These are phyloP conservation scores for Mycteria americana DNA, from an alignment of 2,797 vertebrate genomes.

Conservation along the genomic window DNA sequence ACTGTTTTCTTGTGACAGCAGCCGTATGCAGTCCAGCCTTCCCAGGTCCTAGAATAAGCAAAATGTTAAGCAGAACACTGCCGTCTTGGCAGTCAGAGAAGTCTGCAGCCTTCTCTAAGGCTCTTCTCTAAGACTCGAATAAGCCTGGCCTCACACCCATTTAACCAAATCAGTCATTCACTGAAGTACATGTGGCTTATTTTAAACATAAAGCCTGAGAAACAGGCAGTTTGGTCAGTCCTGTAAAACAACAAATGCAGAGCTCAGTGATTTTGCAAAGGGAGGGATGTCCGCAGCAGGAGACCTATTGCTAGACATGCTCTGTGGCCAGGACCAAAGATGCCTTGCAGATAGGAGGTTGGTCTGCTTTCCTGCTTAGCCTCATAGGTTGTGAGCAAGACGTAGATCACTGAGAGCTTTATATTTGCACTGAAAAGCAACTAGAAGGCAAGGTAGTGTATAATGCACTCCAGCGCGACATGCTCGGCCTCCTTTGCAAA, in stretches of 20 bases:
- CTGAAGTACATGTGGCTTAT: neutral
- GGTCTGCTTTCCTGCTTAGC: neutral
- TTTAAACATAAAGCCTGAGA: neutral
- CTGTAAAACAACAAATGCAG: neutral
- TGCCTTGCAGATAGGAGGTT: neutral
- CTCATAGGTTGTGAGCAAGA: neutral
- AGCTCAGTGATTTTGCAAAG: neutral
- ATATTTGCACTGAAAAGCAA: neutral
- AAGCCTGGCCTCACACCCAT: neutral
- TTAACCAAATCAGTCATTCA: neutral
- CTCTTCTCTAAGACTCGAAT: neutral
- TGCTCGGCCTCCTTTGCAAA: neutral
- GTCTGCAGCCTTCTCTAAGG: neutral
- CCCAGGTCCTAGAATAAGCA: neutral
- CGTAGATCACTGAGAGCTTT: neutral
- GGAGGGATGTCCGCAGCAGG: neutral
- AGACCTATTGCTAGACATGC: neutral
- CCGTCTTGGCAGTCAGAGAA: neutral
- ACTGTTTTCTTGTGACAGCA: neutral
- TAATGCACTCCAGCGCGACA: rapidly evolving
- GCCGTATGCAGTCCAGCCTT: rapidly evolving
- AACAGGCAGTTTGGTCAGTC: neutral
- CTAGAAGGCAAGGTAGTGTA: neutral
- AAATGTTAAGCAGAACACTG: neutral
- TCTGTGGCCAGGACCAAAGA: neutral